A percentile compares a stretch with the other conserved stretches of the same genome.
Evolutionary conservation across 2,797 vertebrate species (phyloP).

Genomic region (Chaunax sp.): DNA sequence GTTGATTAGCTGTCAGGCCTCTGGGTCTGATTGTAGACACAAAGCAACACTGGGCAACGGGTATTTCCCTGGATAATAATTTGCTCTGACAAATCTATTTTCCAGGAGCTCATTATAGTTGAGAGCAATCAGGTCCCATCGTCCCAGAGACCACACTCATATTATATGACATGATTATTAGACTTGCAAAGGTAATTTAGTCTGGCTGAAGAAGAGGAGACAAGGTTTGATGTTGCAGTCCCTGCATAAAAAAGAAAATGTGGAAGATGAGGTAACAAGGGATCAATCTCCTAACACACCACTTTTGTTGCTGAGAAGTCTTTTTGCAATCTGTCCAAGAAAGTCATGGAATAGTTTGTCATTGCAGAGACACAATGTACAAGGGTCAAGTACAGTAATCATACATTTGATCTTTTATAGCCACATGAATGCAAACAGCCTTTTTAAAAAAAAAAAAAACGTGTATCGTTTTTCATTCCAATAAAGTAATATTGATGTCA

Average conservation of each 20-base stretch:
- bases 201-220: constrained; percentile 20
- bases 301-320: not conserved
- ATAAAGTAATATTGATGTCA: too few species aligned
- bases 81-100: constrained; percentile 72
- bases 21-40: constrained; percentile 51
- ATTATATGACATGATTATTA: constrained; percentile 58
- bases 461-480: not conserved
- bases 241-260: constrained; percentile 3
- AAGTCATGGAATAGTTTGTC: too few species aligned
- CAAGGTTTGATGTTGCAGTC: constrained; percentile 15
- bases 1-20: constrained; percentile 62
- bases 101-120: constrained; percentile 70
- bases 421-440: not conserved
- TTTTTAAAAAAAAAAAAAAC: not conserved
- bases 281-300: not conserved
- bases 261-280: not conserved
- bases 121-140: constrained; percentile 68
- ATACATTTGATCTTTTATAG: not conserved
- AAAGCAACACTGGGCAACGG: constrained; percentile 39
- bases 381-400: not conserved
- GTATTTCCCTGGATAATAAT: constrained; percentile 78
- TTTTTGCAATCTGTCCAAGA: not conserved
- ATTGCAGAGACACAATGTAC: not conserved
- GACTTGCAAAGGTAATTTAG: constrained; percentile 40
- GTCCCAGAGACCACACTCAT: constrained; percentile 47